A percentile compares a stretch with the other conserved stretches of the same genome.
phyloP scores from a whole-genome alignment of 2,113 vertebrate species.

The Sylvia atricapilla region DNA sequence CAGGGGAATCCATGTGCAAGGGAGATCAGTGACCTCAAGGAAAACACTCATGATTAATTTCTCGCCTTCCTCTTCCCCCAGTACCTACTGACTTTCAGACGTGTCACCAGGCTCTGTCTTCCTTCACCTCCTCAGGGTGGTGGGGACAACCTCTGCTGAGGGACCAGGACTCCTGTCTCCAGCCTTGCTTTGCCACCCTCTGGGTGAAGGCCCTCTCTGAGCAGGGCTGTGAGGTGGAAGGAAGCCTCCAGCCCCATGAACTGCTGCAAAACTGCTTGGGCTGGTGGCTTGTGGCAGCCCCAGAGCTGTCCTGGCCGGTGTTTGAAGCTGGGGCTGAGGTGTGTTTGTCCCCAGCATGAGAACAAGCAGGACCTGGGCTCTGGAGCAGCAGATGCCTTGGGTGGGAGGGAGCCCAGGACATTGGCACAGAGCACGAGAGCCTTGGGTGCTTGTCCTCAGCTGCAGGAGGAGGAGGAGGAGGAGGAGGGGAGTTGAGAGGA shows the following conservation, averaged over 20 bases:
- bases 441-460: neutral
- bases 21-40: neutral
- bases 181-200: neutral
- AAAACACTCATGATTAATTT: neutral
- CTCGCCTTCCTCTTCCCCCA: neutral
- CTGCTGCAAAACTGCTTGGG: neutral
- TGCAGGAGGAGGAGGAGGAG: neutral
- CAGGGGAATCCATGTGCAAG: rapidly evolving
- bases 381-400: neutral
- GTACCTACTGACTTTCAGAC: neutral
- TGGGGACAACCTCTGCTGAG: neutral
- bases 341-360: neutral
- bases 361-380: neutral
- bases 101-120: neutral
- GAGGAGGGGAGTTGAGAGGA: neutral
- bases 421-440: too few species aligned
- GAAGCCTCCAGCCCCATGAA: neutral
- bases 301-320: neutral
- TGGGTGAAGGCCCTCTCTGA: neutral
- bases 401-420: neutral
- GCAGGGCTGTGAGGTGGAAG: neutral
- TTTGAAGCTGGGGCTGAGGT: neutral
- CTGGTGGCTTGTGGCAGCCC: neutral
- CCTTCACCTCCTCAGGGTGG: neutral
- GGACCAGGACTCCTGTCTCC: neutral